These are phyloP conservation scores for Synergus japonicus DNA, from an alignment of 2,888 invertebrate genomes.

Conservation along the genomic window DNA sequence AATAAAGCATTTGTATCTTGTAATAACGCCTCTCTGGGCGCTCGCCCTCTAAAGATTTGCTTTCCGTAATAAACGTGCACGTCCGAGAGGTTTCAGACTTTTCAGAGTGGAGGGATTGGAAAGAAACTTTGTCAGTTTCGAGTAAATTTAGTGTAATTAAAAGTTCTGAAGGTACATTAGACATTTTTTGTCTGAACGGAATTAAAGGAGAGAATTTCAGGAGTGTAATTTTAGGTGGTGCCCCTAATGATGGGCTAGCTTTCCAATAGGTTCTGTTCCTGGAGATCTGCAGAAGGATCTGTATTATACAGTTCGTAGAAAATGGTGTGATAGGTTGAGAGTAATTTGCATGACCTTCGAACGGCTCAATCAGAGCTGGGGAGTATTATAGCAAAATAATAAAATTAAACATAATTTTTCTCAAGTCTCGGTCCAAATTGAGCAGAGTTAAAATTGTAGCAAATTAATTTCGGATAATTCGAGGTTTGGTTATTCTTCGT, in stretches of 20 bases:
- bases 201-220: neutral
- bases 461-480: conserved; percentile 33
- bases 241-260: neutral
- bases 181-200: neutral
- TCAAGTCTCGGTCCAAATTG: neutral
- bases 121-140: neutral
- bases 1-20: conserved; percentile 75
- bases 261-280: neutral
- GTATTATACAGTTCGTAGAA: neutral
- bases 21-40: conserved; percentile 65
- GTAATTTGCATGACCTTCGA: neutral
- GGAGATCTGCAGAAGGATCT: neutral
- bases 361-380: too few relatives aligned
- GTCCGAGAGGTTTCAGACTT: conserved; percentile 49
- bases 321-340: neutral
- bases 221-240: neutral
- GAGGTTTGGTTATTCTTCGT: neutral
- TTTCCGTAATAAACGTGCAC: conserved; percentile 64
- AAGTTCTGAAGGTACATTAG: conserved; percentile 46
- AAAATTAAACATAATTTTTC: too few relatives aligned
- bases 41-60: conserved; percentile 62
- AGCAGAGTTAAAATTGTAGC: conserved; percentile 12
- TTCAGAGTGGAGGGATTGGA: neutral
- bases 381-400: too few relatives aligned
- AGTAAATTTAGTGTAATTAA: conserved; percentile 46